Conservation (phyloP, 2,797 vertebrate genomes). For the Salmo trutta region DNA sequence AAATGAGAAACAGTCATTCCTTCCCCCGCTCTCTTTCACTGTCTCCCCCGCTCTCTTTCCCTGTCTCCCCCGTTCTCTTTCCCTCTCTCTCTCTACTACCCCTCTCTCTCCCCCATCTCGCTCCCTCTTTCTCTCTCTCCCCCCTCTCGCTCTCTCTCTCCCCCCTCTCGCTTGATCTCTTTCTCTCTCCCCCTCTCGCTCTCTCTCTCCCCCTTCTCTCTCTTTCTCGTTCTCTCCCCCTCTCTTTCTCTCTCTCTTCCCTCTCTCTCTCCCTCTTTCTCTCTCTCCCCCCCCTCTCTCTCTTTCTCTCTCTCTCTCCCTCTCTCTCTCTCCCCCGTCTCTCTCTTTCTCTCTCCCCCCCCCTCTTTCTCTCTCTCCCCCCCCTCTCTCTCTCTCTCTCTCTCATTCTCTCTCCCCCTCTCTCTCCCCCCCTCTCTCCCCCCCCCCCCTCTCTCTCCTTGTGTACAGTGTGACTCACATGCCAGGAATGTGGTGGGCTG, state of each 20-base stretch:
- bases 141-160: conserved; percentile 43
- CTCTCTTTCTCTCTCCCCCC: conserved; percentile 42
- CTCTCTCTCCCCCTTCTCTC: too few relatives aligned
- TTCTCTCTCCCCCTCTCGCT: not conserved
- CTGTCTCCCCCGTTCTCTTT: too few relatives aligned
- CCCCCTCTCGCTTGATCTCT: not conserved
- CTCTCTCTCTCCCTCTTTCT: too few relatives aligned
- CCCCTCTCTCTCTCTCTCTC: conserved; percentile 42
- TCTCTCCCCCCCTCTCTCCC: conserved; percentile 45
- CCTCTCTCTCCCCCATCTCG: conserved; percentile 51
- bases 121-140: conserved; percentile 48
- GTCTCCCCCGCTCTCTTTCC: not conserved
- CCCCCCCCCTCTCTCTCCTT: not conserved
- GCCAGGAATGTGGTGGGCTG: conserved; percentile 79
- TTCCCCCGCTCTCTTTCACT: conserved; percentile 36
- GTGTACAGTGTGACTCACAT: conserved; percentile 76
- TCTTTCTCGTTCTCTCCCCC: conserved; percentile 45
- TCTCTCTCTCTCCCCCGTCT: conserved; percentile 55
- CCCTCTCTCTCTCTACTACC: conserved; percentile 46
- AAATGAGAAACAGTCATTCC: conserved; percentile 74
- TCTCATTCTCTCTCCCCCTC: conserved; percentile 45
- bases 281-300: too few relatives aligned
- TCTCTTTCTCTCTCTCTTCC: conserved; percentile 23
- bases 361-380: conserved; percentile 34
- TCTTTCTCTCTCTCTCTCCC: too few relatives aligned